Evolutionary conservation across 2,888 invertebrate genomes (phyloP).

Genomic region (Megaustenia siamemsis): DNA sequence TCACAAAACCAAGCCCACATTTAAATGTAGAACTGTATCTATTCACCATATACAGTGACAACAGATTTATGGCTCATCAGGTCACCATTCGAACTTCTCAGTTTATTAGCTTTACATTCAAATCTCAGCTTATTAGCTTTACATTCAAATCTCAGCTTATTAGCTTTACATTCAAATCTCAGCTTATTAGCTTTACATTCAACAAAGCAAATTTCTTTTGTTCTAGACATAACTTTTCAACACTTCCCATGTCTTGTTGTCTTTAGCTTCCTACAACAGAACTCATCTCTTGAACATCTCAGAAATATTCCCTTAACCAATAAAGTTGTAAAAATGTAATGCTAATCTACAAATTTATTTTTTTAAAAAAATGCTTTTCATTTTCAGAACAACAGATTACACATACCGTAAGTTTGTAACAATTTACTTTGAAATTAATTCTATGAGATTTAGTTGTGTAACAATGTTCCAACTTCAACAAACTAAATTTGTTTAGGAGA

Average conservation of each 20-base stretch:
- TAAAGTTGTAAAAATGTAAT: neutral
- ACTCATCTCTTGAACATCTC: neutral
- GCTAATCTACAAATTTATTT: neutral
- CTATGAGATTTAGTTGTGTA: too few species aligned
- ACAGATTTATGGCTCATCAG: neutral
- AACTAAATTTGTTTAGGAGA: too few species aligned
- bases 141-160: neutral
- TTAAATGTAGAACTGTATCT: neutral
- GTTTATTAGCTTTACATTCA: neutral
- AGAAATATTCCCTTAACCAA: too few species aligned
- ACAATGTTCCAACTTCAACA: too few species aligned
- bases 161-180: neutral
- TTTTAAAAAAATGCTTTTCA: neutral
- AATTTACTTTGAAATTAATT: too few species aligned
- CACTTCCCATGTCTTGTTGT: too few species aligned
- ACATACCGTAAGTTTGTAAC: neutral
- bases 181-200: neutral
- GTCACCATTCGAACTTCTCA: neutral
- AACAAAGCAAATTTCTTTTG: too few species aligned
- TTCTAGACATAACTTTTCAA: too few species aligned
- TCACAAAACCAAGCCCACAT: slow-evolving; percentile 33
- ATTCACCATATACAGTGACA: slow-evolving; percentile 24
- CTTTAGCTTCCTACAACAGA: neutral
- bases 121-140: neutral
- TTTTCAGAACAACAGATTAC: neutral